Evolutionary conservation across 2,888 invertebrate species (phyloP).

Genomic region (Argyresthia goedartella): DNA sequence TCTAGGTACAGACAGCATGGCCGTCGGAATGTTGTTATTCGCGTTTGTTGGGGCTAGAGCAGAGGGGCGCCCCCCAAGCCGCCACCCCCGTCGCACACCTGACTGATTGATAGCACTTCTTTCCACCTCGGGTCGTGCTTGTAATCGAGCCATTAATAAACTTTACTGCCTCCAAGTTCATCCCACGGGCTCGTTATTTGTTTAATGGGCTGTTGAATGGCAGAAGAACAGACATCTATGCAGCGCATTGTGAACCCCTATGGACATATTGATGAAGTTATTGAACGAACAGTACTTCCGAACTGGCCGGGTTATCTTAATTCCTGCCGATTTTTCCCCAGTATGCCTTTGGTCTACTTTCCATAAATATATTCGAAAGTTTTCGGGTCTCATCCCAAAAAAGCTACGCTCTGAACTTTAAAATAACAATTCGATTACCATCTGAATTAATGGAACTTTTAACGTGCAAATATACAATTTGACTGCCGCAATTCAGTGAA

Average conservation of each 20-base stretch:
- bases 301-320: neutral
- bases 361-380: neutral
- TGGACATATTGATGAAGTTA: constrained; percentile 50
- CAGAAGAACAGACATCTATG: constrained; percentile 44
- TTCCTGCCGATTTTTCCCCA: no score
- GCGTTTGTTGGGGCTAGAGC: constrained; percentile 53
- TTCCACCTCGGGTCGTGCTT: constrained; percentile 70
- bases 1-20: constrained; percentile 47
- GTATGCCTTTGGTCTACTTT: no score
- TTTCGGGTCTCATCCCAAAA: no score
- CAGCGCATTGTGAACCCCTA: constrained; percentile 42
- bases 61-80: constrained; percentile 16
- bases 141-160: constrained; percentile 72
- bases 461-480: neutral
- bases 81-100: constrained; percentile 54
- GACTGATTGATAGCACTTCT: constrained; percentile 71
- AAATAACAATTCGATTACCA: neutral
- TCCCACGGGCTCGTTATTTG: constrained; percentile 66
- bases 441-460: neutral
- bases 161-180: constrained; percentile 68
- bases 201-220: constrained; percentile 66
- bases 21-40: constrained; percentile 69
- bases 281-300: constrained; percentile 19
- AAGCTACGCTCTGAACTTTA: neutral
- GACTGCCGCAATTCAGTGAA: constrained; percentile 17